Base-by-base conservation (phyloP, 2,888 invertebrate species). In the Pyrrhia umbra region DNA sequence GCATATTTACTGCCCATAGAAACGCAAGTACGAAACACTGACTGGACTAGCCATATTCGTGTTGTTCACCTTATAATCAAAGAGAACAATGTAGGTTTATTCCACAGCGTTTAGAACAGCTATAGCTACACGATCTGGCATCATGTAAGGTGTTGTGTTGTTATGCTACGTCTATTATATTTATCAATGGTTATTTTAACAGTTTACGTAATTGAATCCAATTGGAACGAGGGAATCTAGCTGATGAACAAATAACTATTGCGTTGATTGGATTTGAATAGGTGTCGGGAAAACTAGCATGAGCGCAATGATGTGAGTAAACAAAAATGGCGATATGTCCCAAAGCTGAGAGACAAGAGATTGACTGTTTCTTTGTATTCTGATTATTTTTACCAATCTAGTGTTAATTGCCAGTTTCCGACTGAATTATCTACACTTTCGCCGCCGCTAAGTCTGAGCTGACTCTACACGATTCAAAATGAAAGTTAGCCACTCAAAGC, bases 1-100 rank as follows among this genome's bases (percentile, higher is more conserved):
- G 88, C 88, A 88, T 88, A 90, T 89, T 88, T 87, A 85, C 85
- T 85, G 84, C 65, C 82, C 81, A 86, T 86, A 87, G 87, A 87
- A 82, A 85, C 81, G n/a, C 52, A 72, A 68, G 51, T 73, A 70
- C 77, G 81, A 81, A 80, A 82, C 77, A 80, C 72, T 68, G 52
- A 67, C 69, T 68, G 67, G 52, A 67, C 69, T 68, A 80, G 79
- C 87, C 85, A 82, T 87, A 84, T 85, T 82, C 80, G 75, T 67
- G 80, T 79, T 73, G 77, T 69, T 76, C 76, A 77, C 81, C 78
- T 73, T 79, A 72, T 62, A 57, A 68, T 77, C 65, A 68, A 75
- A 57, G 68, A 59, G 69, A 81, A 85, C 82, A 81, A 81, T 83
- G 80, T 79, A 69, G 56, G 68, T 60, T 73, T 71, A 64, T 70